phyloP scores from a whole-genome alignment of 2,797 vertebrate species.

The Pseudomugil gertrudae region DNA sequence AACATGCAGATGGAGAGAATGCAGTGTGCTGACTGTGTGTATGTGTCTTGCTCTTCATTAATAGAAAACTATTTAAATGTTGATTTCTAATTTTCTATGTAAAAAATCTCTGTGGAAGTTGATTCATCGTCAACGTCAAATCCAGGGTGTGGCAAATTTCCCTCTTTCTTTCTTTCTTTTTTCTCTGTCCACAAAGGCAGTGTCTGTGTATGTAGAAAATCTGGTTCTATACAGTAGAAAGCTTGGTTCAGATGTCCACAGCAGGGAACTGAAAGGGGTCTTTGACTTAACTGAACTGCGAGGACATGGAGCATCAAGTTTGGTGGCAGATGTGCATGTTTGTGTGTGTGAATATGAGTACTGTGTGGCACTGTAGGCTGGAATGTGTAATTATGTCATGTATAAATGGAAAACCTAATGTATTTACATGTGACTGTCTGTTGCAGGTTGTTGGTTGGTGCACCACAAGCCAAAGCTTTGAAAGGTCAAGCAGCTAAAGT shows the following conservation, averaged over 20 bases:
- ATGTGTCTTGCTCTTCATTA: neutral
- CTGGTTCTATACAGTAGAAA: conserved; percentile 11
- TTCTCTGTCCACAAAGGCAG: conserved; percentile 56
- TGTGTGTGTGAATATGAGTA: conserved; percentile 34
- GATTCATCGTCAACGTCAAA: conserved; percentile 19
- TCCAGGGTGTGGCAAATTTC: conserved; percentile 45
- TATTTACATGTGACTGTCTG: conserved; percentile 25
- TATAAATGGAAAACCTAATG: conserved; percentile 27
- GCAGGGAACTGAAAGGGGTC: conserved; percentile 60
- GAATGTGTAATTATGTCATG: conserved; percentile 48
- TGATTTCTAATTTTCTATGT: conserved; percentile 29
- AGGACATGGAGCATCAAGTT: conserved; percentile 62
- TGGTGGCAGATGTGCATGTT: conserved; percentile 31
- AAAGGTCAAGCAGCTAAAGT: conserved; percentile 80
- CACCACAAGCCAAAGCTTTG: conserved; percentile 87
- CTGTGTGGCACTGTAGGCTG: conserved; percentile 41
- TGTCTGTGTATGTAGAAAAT: conserved; percentile 38
- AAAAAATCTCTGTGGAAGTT: conserved; percentile 33
- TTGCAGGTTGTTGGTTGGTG: conserved; percentile 91
- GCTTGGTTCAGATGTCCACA: conserved; percentile 39
- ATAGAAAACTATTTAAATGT: conserved; percentile 15
- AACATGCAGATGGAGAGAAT: neutral
- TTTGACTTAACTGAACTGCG: conserved; percentile 52
- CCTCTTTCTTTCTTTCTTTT: too few species aligned
- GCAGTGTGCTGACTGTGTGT: neutral